A percentile compares a stretch with the other conserved stretches of the same genome.
phyloP scores from a whole-genome alignment of 2,797 vertebrate species.

The Ficedula albicollis region DNA sequence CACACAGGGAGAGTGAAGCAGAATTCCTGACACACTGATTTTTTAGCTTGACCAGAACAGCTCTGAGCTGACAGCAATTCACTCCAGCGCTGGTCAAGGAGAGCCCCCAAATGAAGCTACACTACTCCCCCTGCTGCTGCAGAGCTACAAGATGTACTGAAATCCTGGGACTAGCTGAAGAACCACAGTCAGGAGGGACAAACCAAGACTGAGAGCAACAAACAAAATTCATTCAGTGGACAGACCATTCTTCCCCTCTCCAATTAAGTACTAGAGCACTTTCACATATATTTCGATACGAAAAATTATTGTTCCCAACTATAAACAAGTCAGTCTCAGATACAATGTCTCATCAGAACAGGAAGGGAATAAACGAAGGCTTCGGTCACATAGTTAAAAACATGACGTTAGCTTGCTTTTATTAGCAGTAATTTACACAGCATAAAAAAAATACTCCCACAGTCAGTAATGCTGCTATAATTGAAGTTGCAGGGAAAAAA shows the following conservation, averaged over 20 bases:
- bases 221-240: not conserved
- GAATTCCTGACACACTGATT: not conserved
- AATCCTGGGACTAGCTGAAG: not conserved
- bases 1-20: not conserved
- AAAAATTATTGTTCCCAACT: not conserved
- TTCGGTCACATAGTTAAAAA: not conserved
- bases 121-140: constrained; percentile 62
- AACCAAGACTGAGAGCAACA: not conserved
- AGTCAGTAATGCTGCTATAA: not conserved
- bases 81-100: not conserved
- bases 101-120: constrained; percentile 31
- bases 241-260: not conserved
- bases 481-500: not conserved
- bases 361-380: not conserved
- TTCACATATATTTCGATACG: not conserved
- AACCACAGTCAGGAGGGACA: not conserved
- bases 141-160: not conserved
- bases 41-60: not conserved
- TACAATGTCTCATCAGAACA: not conserved
- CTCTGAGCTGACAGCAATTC: not conserved
- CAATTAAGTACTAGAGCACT: not conserved
- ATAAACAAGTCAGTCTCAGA: not conserved
- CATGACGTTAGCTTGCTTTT: not conserved
- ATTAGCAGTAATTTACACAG: not conserved
- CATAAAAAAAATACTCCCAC: not conserved